These are phyloP conservation scores for Aegypius monachus DNA, from an alignment of 2,113 vertebrate species.

Conservation along the genomic window DNA sequence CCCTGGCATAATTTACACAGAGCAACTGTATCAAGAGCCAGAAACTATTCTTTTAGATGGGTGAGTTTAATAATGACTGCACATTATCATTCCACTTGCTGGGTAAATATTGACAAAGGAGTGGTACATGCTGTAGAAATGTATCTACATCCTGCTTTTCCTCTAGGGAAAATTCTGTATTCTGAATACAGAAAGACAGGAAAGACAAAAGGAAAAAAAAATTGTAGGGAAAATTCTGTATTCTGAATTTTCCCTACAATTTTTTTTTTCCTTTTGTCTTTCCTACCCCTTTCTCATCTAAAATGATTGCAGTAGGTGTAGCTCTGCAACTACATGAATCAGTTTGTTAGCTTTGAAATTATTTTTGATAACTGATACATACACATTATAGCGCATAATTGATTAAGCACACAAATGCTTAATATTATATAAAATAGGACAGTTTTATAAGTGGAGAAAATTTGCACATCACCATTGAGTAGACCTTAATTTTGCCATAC, in stretches of 20 bases:
- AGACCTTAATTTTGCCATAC: conserved; percentile 2
- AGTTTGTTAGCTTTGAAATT: conserved; percentile 1
- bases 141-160: neutral
- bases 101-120: conserved; percentile 57
- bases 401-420: neutral
- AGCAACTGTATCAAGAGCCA: conserved; percentile 7
- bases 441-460: neutral
- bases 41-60: conserved; percentile 6
- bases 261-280: neutral
- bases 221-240: conserved; percentile 4
- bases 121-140: conserved; percentile 12
- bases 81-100: conserved; percentile 34
- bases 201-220: no score
- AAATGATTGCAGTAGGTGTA: neutral
- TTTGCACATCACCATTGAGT: neutral
- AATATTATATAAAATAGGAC: conserved; percentile 13
- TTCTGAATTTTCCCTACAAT: neutral
- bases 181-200: no score
- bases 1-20: conserved; percentile 31
- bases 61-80: conserved; percentile 29
- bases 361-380: neutral
- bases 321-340: neutral
- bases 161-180: conserved; percentile 21
- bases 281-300: neutral
- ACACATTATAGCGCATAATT: neutral